A percentile compares a stretch with the other conserved stretches of the same genome.
Evolutionary conservation across 2,113 vertebrate species (phyloP).

Genomic region (Thymallus thymallus): DNA sequence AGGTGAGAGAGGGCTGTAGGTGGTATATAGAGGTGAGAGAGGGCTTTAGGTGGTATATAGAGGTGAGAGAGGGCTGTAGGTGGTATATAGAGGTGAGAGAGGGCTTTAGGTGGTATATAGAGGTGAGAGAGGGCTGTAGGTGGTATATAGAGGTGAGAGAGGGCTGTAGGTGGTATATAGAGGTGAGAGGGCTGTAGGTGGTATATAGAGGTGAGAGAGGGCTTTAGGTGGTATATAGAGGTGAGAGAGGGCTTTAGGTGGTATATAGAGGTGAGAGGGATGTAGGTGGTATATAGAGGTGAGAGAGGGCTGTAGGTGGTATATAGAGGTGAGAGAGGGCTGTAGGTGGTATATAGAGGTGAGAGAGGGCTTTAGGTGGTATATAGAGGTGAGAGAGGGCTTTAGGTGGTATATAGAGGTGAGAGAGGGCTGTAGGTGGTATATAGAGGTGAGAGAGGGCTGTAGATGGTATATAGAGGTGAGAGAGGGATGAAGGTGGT

Average conservation of each 20-base stretch:
- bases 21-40: neutral
- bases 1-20: neutral
- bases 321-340: slow-evolving; percentile 1
- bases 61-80: neutral
- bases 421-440: neutral
- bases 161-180: neutral
- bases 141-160: neutral
- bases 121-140: neutral
- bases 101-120: too few relatives aligned
- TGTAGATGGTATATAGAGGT: neutral
- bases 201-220: too few relatives aligned
- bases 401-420: too few relatives aligned
- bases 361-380: neutral
- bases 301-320: neutral
- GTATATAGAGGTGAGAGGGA: slow-evolving; percentile 1
- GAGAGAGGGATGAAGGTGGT: too few relatives aligned
- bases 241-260: neutral
- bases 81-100: neutral
- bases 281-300: too few relatives aligned
- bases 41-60: too few relatives aligned
- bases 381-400: slow-evolving; percentile 1
- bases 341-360: too few relatives aligned
- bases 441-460: neutral
- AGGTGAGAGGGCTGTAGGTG: too few relatives aligned
- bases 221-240: neutral